Base-by-base conservation (phyloP, 2,888 invertebrate genomes). In the Apoda limacodes region DNA sequence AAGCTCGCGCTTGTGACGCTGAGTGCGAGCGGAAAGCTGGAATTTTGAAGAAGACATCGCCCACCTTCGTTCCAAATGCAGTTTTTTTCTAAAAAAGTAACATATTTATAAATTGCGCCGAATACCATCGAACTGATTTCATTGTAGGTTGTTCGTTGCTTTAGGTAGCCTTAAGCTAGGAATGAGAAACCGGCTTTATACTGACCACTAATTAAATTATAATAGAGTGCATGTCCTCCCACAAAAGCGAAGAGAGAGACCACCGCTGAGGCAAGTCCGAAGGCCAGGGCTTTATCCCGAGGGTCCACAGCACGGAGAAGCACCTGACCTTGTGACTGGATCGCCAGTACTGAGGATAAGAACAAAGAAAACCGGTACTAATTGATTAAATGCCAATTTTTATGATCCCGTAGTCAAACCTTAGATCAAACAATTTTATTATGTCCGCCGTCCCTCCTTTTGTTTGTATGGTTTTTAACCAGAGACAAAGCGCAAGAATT, bases 281-380 rank as follows among this genome's bases (percentile, higher is more conserved):
- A 34, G 12, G 36, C 45, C 3, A 46, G 35, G 2, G 48, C 37
- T 26, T 42, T 46, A 39, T 57, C 52, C 2, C 46, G 44, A 0
- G 37, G 35, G 26, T 50, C 46, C 28, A 48, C 49, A 2, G 35
- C 19, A 12, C 45, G 45, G 10, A 54, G 25, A 6, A 52, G 15
- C 10, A 47, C 13, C 21, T 46, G 39, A 12, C 43, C 38, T 20
- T 52, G 48, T 2, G 44, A 35, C 32, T 51, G 48, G 15, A 53
- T 26, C 1, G 43, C 43, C n/a, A 52, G 23, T 10, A 50, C 56
- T 56, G 46, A 2, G 30, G 9, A 37, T 10, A 35, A 31, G n/a
- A 24, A 15, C 9, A 13, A 23, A n/a, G n/a, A n/a, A n/a, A n/a
- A n/a, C n/a, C n/a, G n/a, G n/a, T n/a, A n/a, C n/a, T n/a, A n/a